Percentiles rank a stretch among this genome's conserved stretches.
Evolutionary conservation across 2,888 invertebrate genomes (phyloP).

Genomic region (Orchesella flavescens): DNA sequence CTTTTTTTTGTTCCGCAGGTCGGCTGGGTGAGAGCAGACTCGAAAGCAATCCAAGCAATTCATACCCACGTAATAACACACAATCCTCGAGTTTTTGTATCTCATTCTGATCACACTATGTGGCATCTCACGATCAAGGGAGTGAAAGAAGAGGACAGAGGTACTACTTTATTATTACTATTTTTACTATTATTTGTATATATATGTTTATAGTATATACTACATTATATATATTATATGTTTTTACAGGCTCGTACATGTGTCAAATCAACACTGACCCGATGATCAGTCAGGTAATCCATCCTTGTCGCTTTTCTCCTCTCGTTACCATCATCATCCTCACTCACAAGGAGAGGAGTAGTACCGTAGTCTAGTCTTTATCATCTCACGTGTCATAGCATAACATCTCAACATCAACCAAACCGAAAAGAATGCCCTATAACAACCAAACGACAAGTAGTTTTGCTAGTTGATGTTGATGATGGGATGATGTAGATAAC

Average conservation of each 20-base stretch:
- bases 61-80: conserved; percentile 94
- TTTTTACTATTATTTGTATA: too few species aligned
- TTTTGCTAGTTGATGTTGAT: not conserved
- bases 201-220: too few species aligned
- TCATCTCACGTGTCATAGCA: not conserved
- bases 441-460: too few species aligned
- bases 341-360: not conserved
- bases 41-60: conserved; percentile 93
- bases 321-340: not conserved
- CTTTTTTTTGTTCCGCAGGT: conserved; percentile 78
- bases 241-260: too few species aligned
- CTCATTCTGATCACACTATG: conserved; percentile 87
- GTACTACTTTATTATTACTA: too few species aligned
- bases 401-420: not conserved
- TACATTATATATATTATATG: too few species aligned
- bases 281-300: conserved; percentile 85
- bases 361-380: too few species aligned
- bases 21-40: conserved; percentile 94
- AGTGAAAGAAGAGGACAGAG: conserved; percentile 87
- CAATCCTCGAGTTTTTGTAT: conserved; percentile 89
- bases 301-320: conserved; percentile 45
- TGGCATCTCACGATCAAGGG: conserved; percentile 93
- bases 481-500: not conserved
- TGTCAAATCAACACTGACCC: conserved; percentile 88
- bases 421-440: too few species aligned